Evolutionary conservation across 2,888 invertebrate genomes (phyloP), one percentile per base, ranked within the genome.

Genomic region (Microctonus hyperodae): DNA sequence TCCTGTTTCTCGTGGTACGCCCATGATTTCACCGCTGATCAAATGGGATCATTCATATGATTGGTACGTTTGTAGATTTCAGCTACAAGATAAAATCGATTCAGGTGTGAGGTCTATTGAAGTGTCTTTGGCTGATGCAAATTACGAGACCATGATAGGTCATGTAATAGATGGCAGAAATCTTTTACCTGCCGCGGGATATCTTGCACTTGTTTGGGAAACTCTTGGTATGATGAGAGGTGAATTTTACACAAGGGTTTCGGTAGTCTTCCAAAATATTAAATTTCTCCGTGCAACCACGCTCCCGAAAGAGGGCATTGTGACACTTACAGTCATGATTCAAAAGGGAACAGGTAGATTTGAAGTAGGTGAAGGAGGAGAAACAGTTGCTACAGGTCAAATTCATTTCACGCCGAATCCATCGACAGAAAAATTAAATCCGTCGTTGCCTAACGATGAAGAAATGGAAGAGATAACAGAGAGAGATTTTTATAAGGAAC

Each of bases 1-100:
- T 83, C 97, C 97, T 0, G 97, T 97, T 0, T 92, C 95, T 0
- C 88, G 91, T 33, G 92, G 93, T 1, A 97, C 97, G 0, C 92
- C 94, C 0, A 93, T 93, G 89, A 87, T 97, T 53, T 88, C 94
- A 0, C 91, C 95, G 3, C 85, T 92, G 1, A 88, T 97, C n/a
- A 89, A 89, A 71, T 97, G 97, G 96, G 93, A 97, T 74, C 96
- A 97, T 77, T 87, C 88, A 20, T 89, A 90, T 69, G 89, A 91
- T 69, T 93, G 92, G 91, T 90, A 89, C 74, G 90, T 92, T 0
- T 89, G 90, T 0, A 88, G 88, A 55, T 92, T 90, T 79, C 88
- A 88, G 72, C 88, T 89, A 48, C 89, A 90, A 80, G 89, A 90
- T 76, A 90, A 89, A 74, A 88, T 89, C 76, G 88, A 88, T 65